These are phyloP conservation scores for Styela clava DNA, from an alignment of 23 tunicate species.

Conservation along the genomic window DNA sequence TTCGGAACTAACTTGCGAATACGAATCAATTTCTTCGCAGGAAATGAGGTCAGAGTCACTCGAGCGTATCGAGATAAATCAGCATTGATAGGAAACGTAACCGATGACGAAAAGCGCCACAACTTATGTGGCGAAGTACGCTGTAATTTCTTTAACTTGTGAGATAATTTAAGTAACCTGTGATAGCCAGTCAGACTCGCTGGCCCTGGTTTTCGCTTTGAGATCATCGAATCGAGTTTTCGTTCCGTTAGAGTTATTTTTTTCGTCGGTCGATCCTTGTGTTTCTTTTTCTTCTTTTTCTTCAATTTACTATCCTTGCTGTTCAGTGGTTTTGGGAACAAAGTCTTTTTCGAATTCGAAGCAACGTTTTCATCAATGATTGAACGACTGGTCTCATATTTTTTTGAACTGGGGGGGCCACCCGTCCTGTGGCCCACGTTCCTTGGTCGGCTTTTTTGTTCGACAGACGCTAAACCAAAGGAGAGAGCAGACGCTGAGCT, in stretches of 20 bases:
- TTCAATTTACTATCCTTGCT: neutral
- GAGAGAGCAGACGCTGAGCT: constrained; percentile 13
- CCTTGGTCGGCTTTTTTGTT: constrained; percentile 1
- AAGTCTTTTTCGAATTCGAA: neutral
- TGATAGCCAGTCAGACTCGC: constrained; percentile 55
- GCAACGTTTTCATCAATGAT: neutral
- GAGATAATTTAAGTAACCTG: neutral
- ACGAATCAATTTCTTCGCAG: neutral
- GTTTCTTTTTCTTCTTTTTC: neutral
- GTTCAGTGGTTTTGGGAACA: constrained; percentile 19
- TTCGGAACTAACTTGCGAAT: constrained; percentile 1
- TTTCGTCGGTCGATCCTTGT: neutral
- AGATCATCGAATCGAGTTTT: constrained; percentile 9
- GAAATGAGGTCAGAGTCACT: constrained; percentile 22
- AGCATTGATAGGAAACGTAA: neutral
- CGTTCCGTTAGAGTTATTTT: constrained; percentile 1
- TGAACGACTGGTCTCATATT: constrained; percentile 1
- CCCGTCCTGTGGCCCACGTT: constrained; percentile 16
- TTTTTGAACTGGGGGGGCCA: neutral
- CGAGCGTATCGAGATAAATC: constrained; percentile 10
- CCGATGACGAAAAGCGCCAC: neutral
- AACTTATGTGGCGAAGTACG: neutral
- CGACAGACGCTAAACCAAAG: constrained; percentile 16
- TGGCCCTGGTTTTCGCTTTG: constrained; percentile 79
- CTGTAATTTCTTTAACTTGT: neutral